These are phyloP conservation scores for Drosophila nebulosa DNA, from an alignment of 1,140 invertebrate species.

Conservation along the genomic window DNA sequence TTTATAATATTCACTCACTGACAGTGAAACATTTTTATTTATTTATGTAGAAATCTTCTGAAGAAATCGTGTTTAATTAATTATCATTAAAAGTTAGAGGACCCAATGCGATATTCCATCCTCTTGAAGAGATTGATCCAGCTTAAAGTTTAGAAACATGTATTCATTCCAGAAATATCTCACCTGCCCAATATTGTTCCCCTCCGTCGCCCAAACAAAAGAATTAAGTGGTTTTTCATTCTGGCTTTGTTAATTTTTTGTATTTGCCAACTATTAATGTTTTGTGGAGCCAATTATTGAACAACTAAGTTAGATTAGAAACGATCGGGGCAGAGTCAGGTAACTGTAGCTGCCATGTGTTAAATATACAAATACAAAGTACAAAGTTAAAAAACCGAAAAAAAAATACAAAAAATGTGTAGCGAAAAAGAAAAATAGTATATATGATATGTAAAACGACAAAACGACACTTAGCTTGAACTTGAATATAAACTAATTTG, in stretches of 20 bases:
- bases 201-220: not conserved
- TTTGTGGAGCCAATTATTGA: not conserved
- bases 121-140: not conserved
- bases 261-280: not conserved
- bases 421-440: conserved; percentile 3
- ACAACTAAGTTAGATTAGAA: not conserved
- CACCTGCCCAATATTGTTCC: too few species aligned
- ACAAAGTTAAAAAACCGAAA: conserved; percentile 5
- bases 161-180: too few species aligned
- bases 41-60: not conserved
- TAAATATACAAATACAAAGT: conserved; percentile 1
- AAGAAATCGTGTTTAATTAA: not conserved
- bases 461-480: conserved; percentile 37
- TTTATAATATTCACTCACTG: not conserved
- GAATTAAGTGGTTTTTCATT: not conserved
- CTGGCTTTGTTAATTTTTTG: not conserved
- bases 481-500: conserved; percentile 64
- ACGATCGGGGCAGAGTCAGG: not conserved
- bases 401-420: conserved; percentile 17
- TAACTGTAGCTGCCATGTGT: conserved; percentile 1
- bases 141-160: too few species aligned
- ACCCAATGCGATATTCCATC: not conserved
- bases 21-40: not conserved
- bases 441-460: conserved; percentile 33
- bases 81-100: not conserved